Evolutionary conservation across 2,888 invertebrate species (phyloP).

Genomic region (Melieria crassipennis): DNA sequence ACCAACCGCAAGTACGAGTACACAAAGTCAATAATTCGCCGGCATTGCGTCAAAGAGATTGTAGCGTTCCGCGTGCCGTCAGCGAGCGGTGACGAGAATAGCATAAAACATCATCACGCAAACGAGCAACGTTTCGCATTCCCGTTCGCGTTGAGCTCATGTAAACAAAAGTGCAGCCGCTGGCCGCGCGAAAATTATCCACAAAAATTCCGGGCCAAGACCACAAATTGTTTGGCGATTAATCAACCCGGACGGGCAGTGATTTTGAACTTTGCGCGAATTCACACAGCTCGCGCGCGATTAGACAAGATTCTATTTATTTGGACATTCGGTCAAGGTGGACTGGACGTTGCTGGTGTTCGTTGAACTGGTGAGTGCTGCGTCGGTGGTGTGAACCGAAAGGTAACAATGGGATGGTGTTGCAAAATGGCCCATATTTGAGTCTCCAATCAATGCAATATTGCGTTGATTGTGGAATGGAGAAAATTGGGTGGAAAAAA

Average conservation of each 20-base stretch:
- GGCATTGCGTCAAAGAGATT: constrained; percentile 29
- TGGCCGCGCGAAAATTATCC: background rate
- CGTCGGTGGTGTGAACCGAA: no score
- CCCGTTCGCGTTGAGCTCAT: background rate
- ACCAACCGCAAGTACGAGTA: background rate
- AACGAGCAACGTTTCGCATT: no score
- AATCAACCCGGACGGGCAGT: background rate
- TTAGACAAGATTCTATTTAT: background rate
- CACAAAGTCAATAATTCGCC: constrained; percentile 1
- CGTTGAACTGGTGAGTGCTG: no score
- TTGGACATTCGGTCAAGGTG: background rate
- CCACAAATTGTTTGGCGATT: background rate
- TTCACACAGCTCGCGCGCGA: background rate
- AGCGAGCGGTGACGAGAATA: constrained; percentile 33
- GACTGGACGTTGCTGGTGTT: background rate
- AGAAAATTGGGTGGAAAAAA: no score
- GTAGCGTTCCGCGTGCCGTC: constrained; percentile 3
- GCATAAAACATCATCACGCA: constrained; percentile 2
- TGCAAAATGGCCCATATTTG: no score
- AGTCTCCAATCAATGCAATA: no score
- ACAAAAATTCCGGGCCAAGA: background rate
- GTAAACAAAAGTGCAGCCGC: constrained; percentile 1
- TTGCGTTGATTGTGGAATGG: no score
- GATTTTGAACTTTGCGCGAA: background rate
- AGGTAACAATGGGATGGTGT: no score